A percentile compares a stretch with the other conserved stretches of the same genome.
Conservation (phyloP, 2,888 invertebrate species). For the Caenorhabditis doughertyi region DNA sequence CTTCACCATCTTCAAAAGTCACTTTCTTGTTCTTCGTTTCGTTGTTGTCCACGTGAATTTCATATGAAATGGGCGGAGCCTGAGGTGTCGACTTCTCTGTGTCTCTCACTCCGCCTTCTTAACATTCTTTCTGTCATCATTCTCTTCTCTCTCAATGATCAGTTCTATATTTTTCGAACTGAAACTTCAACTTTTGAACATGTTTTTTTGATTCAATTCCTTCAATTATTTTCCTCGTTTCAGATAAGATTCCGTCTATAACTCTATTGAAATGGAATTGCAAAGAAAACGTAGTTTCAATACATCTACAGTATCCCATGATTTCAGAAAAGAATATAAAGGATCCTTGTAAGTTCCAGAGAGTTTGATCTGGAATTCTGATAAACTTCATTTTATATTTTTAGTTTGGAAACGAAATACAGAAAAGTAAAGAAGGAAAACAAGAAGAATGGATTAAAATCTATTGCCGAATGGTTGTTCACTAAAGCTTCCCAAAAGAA, state of each 20-base stretch:
- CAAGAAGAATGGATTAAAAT: constrained; percentile 43
- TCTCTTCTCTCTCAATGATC: constrained; percentile 37
- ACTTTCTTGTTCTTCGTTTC: constrained; percentile 20
- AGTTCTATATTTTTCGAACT: constrained; percentile 12
- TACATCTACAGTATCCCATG: constrained; percentile 47
- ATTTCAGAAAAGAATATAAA: constrained; percentile 70
- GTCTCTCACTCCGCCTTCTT: constrained; percentile 22
- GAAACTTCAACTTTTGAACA: constrained; percentile 5
- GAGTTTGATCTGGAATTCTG: not conserved
- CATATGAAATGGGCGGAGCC: constrained; percentile 22
- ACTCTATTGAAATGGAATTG: constrained; percentile 32
- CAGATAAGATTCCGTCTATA: not conserved
- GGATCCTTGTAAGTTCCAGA: constrained; percentile 67
- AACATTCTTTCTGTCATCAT: constrained; percentile 19
- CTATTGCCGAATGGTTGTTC: constrained; percentile 62
- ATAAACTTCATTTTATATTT: not conserved
- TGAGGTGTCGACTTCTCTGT: constrained; percentile 21
- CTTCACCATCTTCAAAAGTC: constrained; percentile 37
- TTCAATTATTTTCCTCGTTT: not conserved
- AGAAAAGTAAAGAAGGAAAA: constrained; percentile 11
- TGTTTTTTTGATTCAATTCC: not conserved
- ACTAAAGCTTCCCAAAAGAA: constrained; percentile 43
- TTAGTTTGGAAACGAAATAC: constrained; percentile 68
- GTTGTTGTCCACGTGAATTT: constrained; percentile 36
- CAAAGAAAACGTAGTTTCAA: constrained; percentile 66